Evolutionary conservation across 2,888 invertebrate genomes (phyloP).

Genomic region (Flexamia atlantica): DNA sequence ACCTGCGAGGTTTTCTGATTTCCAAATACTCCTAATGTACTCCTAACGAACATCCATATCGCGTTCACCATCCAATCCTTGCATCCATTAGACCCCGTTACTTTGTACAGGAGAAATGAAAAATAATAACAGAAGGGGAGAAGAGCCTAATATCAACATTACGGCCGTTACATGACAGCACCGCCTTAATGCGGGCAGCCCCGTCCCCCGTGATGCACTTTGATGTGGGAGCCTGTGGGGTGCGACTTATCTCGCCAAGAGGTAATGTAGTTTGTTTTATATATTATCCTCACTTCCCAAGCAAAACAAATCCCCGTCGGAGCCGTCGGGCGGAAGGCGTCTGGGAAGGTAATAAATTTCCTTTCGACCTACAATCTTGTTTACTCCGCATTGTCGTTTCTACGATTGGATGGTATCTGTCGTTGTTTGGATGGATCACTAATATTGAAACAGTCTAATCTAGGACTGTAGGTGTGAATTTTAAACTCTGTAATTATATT

Average conservation of each 20-base stretch:
- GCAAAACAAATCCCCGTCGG: conserved; percentile 41
- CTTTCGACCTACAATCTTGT: conserved; percentile 32
- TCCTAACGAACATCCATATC: no score
- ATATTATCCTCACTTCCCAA: conserved; percentile 51
- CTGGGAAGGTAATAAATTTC: conserved; percentile 30
- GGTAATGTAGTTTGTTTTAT: conserved; percentile 56
- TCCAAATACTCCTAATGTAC: no score
- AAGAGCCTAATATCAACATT: conserved; percentile 3
- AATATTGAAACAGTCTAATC: no score
- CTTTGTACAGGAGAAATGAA: neutral
- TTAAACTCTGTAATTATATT: no score
- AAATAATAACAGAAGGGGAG: neutral
- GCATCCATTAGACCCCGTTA: no score
- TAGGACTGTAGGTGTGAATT: no score
- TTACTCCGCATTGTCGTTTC: neutral
- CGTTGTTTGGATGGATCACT: neutral
- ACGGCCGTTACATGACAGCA: conserved; percentile 13
- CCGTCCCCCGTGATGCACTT: conserved; percentile 11
- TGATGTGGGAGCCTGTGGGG: conserved; percentile 20
- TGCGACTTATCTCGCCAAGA: neutral
- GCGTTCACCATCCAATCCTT: no score
- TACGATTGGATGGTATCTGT: neutral
- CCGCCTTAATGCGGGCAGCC: conserved; percentile 20
- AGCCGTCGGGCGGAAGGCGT: conserved; percentile 4
- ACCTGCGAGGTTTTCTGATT: no score